phyloP scores from a whole-genome alignment of 92 coral and sea anemone species.

The Actinostola sp. region DNA sequence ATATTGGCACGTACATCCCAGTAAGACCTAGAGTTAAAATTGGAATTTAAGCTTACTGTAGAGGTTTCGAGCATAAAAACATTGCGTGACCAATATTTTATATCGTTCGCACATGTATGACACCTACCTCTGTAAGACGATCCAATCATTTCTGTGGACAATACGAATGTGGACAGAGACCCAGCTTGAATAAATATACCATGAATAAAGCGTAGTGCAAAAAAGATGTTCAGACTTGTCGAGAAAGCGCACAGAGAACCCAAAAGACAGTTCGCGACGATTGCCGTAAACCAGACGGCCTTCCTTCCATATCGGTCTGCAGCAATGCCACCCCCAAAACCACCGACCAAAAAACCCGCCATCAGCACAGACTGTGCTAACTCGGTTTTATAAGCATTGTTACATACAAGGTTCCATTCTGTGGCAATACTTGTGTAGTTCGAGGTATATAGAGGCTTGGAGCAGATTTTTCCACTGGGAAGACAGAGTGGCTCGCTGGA shows the following conservation, averaged over 20 bases:
- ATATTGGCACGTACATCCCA: slow-evolving; percentile 32
- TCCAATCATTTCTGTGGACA: slow-evolving; percentile 67
- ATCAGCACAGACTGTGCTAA: slow-evolving; percentile 64
- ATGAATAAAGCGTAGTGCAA: slow-evolving; percentile 47
- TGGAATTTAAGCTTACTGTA: too few relatives aligned
- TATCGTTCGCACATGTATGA: too few relatives aligned
- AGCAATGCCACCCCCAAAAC: slow-evolving; percentile 28
- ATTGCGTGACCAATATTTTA: background rate
- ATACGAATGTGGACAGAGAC: slow-evolving; percentile 48
- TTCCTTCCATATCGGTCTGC: slow-evolving; percentile 64
- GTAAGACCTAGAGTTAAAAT: slow-evolving; percentile 19
- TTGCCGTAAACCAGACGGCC: slow-evolving; percentile 34
- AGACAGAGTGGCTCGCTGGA: slow-evolving; percentile 28
- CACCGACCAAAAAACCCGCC: slow-evolving; percentile 64
- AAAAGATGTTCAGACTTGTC: slow-evolving; percentile 36
- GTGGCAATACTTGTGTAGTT: slow-evolving; percentile 59
- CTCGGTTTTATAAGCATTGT: slow-evolving; percentile 60
- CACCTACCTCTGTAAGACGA: slow-evolving; percentile 72
- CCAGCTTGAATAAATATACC: slow-evolving; percentile 57
- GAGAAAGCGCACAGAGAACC: slow-evolving; percentile 51
- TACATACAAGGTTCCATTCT: slow-evolving; percentile 69
- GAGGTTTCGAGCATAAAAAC: background rate
- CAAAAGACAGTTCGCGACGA: slow-evolving; percentile 25
- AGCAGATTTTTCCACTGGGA: slow-evolving; percentile 53
- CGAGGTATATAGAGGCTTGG: slow-evolving; percentile 32